A percentile compares a stretch with the other conserved stretches of the same genome.
These are phyloP conservation scores for Zaprionus bogoriensis DNA, from an alignment of 2,888 invertebrate genomes.

Conservation along the genomic window DNA sequence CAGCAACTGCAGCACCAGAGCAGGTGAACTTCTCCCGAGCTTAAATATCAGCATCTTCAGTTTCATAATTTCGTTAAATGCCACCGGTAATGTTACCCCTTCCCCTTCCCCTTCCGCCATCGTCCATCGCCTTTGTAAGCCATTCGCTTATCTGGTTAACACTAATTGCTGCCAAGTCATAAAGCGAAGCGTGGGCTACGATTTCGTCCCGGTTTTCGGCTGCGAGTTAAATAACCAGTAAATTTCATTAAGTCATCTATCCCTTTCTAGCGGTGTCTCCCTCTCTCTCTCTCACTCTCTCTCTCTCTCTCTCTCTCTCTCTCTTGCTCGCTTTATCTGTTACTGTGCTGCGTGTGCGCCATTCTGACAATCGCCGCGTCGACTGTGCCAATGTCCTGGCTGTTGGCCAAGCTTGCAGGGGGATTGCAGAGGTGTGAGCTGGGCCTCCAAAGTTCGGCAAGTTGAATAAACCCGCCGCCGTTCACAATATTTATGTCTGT, in stretches of 20 bases:
- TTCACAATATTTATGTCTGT: conserved; percentile 34
- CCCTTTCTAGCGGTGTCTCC: background rate
- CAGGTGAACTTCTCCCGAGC: background rate
- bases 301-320: background rate
- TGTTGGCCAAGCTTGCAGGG: conserved; percentile 18
- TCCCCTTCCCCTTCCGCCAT: too few relatives aligned
- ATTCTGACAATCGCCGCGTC: conserved; percentile 21
- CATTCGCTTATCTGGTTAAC: conserved; percentile 38
- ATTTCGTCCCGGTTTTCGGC: conserved; percentile 19
- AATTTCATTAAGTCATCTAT: conserved; percentile 20
- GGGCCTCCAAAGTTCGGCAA: conserved; percentile 7
- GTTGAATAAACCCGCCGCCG: conserved; percentile 66
- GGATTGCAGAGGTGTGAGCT: background rate
- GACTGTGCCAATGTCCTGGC: conserved; percentile 47
- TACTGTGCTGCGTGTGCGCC: background rate
- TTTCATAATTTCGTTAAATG: conserved; percentile 5
- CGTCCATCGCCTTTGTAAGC: background rate
- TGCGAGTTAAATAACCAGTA: conserved; percentile 20
- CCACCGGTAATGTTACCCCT: background rate
- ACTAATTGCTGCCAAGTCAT: conserved; percentile 49
- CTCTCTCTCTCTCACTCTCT: background rate
- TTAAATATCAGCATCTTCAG: background rate
- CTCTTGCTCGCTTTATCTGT: background rate
- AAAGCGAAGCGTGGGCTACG: conserved; percentile 24
- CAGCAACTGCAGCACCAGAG: background rate